Percentiles rank a stretch among this genome's conserved stretches.
phyloP scores from a whole-genome alignment of 2,888 invertebrate genomes.

The Anthophora plumipes region DNA sequence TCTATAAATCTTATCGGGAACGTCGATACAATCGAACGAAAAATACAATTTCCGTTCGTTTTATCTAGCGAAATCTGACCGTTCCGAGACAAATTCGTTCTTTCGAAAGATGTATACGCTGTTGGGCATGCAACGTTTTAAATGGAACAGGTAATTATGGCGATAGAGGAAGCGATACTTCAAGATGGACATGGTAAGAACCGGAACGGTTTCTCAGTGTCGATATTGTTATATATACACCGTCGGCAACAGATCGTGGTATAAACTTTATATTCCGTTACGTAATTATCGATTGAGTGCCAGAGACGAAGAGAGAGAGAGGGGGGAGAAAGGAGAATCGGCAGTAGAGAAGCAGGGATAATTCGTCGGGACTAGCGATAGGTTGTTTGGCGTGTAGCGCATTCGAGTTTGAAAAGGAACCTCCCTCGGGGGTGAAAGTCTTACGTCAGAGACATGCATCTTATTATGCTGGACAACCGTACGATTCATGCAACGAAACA shows the following conservation, averaged over 20 bases:
- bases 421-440: conserved; percentile 81
- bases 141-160: background rate
- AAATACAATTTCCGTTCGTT: background rate
- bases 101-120: background rate
- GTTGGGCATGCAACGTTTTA: background rate
- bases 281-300: conserved; percentile 36
- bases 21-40: background rate
- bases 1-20: conserved; percentile 26
- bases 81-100: background rate
- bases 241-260: conserved; percentile 1
- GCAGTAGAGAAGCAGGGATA: background rate
- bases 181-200: conserved; percentile 2
- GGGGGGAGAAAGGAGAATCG: background rate
- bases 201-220: background rate
- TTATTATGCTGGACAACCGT: conserved; percentile 77
- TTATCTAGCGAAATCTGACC: conserved; percentile 5
- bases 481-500: conserved; percentile 69
- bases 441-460: conserved; percentile 81
- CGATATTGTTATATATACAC: background rate
- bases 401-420: conserved; percentile 24
- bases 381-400: background rate
- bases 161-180: background rate
- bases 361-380: background rate
- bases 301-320: background rate
- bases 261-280: conserved; percentile 36